These are phyloP conservation scores for Hassar affinis DNA, from an alignment of 2,113 vertebrate species.

Conservation along the genomic window DNA sequence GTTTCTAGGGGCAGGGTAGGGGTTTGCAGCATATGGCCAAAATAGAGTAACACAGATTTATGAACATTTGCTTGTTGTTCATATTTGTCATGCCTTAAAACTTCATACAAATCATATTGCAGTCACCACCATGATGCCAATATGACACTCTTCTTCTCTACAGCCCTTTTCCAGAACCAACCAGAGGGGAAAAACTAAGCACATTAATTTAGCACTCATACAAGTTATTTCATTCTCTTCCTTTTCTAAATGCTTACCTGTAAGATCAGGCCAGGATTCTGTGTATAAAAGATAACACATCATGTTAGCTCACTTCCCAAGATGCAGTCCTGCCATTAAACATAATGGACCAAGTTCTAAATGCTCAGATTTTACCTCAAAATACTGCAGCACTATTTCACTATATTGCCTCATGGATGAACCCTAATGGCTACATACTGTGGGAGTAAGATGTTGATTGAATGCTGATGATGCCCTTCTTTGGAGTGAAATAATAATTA, in stretches of 20 bases:
- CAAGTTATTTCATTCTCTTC: background rate
- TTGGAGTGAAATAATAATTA: background rate
- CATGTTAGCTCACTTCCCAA: background rate
- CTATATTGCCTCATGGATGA: background rate
- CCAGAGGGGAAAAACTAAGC: background rate
- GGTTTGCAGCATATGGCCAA: background rate
- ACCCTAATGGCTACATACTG: background rate
- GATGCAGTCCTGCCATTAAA: slow-evolving; percentile 10
- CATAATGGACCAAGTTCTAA: background rate
- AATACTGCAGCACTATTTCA: slow-evolving; percentile 6
- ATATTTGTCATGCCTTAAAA: background rate
- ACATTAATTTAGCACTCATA: background rate
- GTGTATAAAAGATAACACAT: background rate
- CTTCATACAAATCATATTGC: background rate
- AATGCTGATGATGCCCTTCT: background rate
- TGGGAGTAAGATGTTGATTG: background rate
- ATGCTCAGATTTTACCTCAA: background rate
- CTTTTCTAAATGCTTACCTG: slow-evolving; percentile 1
- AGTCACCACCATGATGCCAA: background rate
- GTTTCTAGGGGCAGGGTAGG: background rate
- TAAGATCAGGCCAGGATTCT: background rate
- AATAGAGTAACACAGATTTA: background rate
- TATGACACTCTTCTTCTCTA: background rate
- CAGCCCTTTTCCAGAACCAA: background rate
- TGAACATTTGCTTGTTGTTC: background rate